These are phyloP conservation scores for Streblospio benedicti DNA, from an alignment of 1,140 invertebrate species.

Conservation along the genomic window DNA sequence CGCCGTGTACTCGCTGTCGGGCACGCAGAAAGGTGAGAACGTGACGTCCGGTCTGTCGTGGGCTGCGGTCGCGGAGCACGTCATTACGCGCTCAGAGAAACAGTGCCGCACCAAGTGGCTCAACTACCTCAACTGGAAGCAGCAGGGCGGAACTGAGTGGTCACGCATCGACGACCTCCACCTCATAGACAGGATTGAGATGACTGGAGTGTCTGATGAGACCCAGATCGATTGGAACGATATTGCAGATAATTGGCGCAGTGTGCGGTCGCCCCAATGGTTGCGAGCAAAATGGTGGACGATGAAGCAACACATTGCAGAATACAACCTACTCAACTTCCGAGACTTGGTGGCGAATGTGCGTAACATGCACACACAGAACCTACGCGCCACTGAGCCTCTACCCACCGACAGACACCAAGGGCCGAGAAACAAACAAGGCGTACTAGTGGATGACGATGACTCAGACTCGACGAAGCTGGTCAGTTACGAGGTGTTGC, in stretches of 20 bases:
- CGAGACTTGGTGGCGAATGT: no score
- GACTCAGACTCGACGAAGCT: no score
- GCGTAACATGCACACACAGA: no score
- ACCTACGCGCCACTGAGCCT: no score
- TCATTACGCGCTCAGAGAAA: slow-evolving; percentile 50
- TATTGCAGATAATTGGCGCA: slow-evolving; percentile 44
- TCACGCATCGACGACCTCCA: slow-evolving; percentile 49
- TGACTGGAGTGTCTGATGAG: slow-evolving; percentile 42
- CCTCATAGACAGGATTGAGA: no score
- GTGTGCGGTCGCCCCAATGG: slow-evolving; percentile 52
- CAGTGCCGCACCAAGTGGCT: slow-evolving; percentile 53
- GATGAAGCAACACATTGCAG: slow-evolving; percentile 46
- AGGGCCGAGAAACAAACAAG: no score
- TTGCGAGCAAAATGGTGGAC: slow-evolving; percentile 51
- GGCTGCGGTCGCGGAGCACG: slow-evolving; percentile 47
- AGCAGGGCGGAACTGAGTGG: slow-evolving; percentile 50
- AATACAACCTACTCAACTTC: slow-evolving; percentile 41
- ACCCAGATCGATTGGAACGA: slow-evolving; percentile 49
- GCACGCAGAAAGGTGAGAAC: slow-evolving; percentile 43
- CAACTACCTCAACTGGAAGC: slow-evolving; percentile 52
- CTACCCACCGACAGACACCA: no score
- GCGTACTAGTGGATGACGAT: no score
- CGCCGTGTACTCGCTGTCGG: slow-evolving; percentile 48
- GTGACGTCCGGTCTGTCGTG: slow-evolving; percentile 48
- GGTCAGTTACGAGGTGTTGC: no score